Evolutionary conservation across 2,113 vertebrate genomes (phyloP), one percentile per base, ranked within the genome.

Genomic region (Apodemus sylvaticus): DNA sequence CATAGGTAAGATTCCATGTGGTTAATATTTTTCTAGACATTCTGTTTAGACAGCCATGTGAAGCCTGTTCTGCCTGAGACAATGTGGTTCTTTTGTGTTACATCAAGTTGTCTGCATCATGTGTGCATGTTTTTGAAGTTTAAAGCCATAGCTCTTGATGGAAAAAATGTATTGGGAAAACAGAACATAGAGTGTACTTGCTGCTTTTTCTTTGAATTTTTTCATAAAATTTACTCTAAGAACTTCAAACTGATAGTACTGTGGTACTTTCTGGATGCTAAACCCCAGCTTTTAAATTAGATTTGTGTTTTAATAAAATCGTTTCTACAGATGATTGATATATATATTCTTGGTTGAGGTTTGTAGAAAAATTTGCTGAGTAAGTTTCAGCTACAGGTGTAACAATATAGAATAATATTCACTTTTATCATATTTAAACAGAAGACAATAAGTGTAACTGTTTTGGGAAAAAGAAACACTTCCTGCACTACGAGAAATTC

Each of bases 121-220:
- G n/a, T 36, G 81, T 73, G 19, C 39, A 34, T 94, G 86, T 89
- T 48, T 82, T 97, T 92, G 94, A 96, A 89, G 85, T 93, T 89
- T 91, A 94, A 95, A 97, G 78, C 22, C 42, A 96, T 68, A 89
- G 34, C 9, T 89, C 39, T 12, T 11, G 36, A 24, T 55, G 24
- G 10, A 64, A 66, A 45, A 68, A 14, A 68, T 4, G 66, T 48
- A 51, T 29, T 10, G 82, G 62, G n/a, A 68, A 81, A 92, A 36
- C 36, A 89, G 88, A 95, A 92, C 8, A 29, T 13, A 70, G 45
- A 81, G 2, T 5, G 2, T 2, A 45, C 20, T 39, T 26, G 36
- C n/a, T 89, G 73, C 39, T 83, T 36, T 86, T 24, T 76, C 60
- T 93, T 42, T 93, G 13, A 90, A 93, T 26, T 68, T 58, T 76